A percentile compares a stretch with the other conserved stretches of the same genome.
Evolutionary conservation across 2,113 vertebrate genomes (phyloP).

Genomic region (Oreotragus oreotragus): DNA sequence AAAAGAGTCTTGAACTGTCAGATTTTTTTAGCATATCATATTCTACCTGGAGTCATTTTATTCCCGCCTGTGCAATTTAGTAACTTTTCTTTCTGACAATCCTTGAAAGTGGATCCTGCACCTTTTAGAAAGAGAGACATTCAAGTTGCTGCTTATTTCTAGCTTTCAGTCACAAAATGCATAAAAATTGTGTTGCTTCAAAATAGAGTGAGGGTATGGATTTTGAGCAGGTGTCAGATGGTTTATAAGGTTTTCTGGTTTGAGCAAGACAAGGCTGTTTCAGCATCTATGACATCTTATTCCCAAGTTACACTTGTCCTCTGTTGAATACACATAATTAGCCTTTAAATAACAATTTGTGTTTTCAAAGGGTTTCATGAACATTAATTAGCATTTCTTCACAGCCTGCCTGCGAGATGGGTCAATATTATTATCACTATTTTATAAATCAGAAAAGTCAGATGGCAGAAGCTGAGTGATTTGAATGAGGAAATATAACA

Average conservation of each 20-base stretch:
- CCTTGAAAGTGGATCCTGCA: not conserved
- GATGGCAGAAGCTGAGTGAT: not conserved
- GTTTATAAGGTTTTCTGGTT: constrained; percentile 10
- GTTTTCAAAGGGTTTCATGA: constrained; percentile 42
- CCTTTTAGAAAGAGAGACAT: not conserved
- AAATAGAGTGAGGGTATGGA: not conserved
- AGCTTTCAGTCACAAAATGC: constrained; percentile 32
- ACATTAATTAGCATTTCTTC: constrained; percentile 53
- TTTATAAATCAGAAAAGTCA: constrained; percentile 33
- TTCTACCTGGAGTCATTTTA: not conserved
- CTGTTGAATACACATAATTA: constrained; percentile 40
- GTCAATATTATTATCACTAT: constrained; percentile 48
- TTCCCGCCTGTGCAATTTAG: not conserved
- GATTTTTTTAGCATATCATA: not conserved
- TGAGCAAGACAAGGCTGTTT: not conserved
- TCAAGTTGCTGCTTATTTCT: constrained; percentile 4
- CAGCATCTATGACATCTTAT: not conserved
- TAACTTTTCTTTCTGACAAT: constrained; percentile 9
- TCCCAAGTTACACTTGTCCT: not conserved
- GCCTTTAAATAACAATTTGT: constrained; percentile 55
- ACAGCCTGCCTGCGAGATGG: not conserved
- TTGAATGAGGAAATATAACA: not conserved
- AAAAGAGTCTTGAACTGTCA: constrained; percentile 19
- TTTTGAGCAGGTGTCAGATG: constrained; percentile 31
- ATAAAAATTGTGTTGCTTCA: constrained; percentile 1